phyloP scores from a whole-genome alignment of 1,140 invertebrate genomes.

The Hyles vespertilio region DNA sequence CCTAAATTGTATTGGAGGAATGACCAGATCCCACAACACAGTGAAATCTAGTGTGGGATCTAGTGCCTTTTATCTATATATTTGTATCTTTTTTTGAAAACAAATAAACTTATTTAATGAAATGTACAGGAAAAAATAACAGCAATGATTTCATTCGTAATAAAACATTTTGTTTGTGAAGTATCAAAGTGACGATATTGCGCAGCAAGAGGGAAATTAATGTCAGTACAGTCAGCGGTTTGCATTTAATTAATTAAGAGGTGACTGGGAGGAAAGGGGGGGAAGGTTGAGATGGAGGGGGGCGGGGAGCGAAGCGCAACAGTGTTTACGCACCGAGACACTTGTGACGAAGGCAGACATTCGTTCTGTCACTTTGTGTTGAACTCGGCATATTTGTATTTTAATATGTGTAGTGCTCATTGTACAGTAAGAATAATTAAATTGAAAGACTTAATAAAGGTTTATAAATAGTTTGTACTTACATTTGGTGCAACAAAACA shows the following conservation, averaged over 20 bases:
- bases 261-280: slow-evolving; percentile 18
- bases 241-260: slow-evolving; percentile 63
- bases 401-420: too few species aligned
- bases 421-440: too few species aligned
- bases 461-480: too few species aligned
- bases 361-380: slow-evolving; percentile 51
- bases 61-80: too few species aligned
- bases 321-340: slow-evolving; percentile 51
- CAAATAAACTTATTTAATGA: background rate
- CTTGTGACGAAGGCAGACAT: slow-evolving; percentile 30
- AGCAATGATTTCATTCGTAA: slow-evolving; percentile 26
- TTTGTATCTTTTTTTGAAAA: too few species aligned
- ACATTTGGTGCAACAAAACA: too few species aligned
- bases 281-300: slow-evolving; percentile 3
- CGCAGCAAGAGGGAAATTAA: slow-evolving; percentile 32
- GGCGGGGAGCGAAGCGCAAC: slow-evolving; percentile 25
- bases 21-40: too few species aligned
- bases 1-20: too few species aligned
- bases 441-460: too few species aligned
- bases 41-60: too few species aligned
- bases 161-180: slow-evolving; percentile 22
- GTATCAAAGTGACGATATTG: slow-evolving; percentile 34
- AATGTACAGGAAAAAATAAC: background rate
- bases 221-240: slow-evolving; percentile 45
- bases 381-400: slow-evolving; percentile 1